Evolutionary conservation across 2,888 invertebrate species (phyloP), one percentile per base, ranked within the genome.

Genomic region (Clusia tigrina): DNA sequence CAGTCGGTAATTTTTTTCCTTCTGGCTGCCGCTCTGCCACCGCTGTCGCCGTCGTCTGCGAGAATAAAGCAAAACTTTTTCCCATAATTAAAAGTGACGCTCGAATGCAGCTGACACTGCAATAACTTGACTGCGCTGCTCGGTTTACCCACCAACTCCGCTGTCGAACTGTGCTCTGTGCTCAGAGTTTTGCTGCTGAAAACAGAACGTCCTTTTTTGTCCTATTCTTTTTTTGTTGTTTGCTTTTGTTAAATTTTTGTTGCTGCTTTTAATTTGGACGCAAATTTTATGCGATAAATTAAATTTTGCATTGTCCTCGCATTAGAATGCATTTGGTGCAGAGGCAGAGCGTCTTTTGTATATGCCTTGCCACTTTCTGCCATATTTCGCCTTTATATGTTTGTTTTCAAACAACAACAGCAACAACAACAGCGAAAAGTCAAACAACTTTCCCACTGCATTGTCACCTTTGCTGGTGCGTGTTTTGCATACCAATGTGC

Each of bases 21-120:
- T n/a, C n/a, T n/a, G n/a, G n/a, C n/a, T n/a, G n/a, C n/a, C n/a
- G n/a, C n/a, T 6, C 6, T 12, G 32, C 6, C 32, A 12, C 6
- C 32, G 32, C 6, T 32, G 32, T 9, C 32, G 32, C 6, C 32
- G 32, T 9, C 32, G 32, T n/a, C 6, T n/a, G 42, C 42, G 12
- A 69, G 72, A 74, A 74, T 74, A 74, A 74, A 73, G 74, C 73
- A 74, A 74, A 74, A 74, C 73, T 74, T 74, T 73, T 73, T 74
- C 6, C 74, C 74, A 74, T 74, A 73, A 74, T 74, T 74, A 74
- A 74, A 71, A 74, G 69, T 68, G 70, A 71, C 73, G 69, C 69
- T 69, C 22, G n/a, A 52, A 52, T 53, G 63, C 52, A 62, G 64
- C 61, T 48, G 26, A 61, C 57, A n/a, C n/a, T n/a, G n/a, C n/a